Evolutionary conservation across 2,888 invertebrate genomes (phyloP), one percentile per base, ranked within the genome.

Genomic region (Apodemia zela): DNA sequence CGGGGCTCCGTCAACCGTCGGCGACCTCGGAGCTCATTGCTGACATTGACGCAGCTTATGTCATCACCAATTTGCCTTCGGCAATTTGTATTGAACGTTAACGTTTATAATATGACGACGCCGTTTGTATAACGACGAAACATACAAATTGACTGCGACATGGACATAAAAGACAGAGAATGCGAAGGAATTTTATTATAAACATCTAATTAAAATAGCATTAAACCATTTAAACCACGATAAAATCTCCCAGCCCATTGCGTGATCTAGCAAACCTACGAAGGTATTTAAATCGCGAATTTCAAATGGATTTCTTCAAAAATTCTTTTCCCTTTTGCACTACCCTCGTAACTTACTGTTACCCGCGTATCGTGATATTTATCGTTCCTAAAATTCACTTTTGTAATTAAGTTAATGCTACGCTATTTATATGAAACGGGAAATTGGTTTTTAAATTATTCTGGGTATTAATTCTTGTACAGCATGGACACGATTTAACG

Each of bases 201-300:
- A 51, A 13, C 51, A 57, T 57, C 25, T 57, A 57, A 57, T 57
- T 57, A 57, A 57, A 57, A 57, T 57, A 25, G 15, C 25, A 57
- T 57, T 25, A 54, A 54, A 25, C 25, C 25, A 54, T 54, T 51
- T 25, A 57, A 25, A n/a, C 29, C 11, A 7, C 25, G 54, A 57
- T 57, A 15, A 57, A 29, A 57, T 57, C 54, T 54, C 51, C 13
- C 13, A 29, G 29, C 3, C 29, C 7, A 15, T 57, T 29, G 54
- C 54, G 54, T 57, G 29, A 57, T 54, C 25, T 57, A 25, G 7
- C 54, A 7, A 47, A 57, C 25, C 54, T 29, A 57, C 29, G 15
- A 15, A 29, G 29, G 54, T 29, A 57, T 25, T 57, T 57, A 15
- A 25, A 57, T 57, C 54, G 54, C 15, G 25, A 57, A 57, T 57